Evolutionary conservation across 2,797 vertebrate genomes (phyloP).

Genomic region (Anguilla obscura): DNA sequence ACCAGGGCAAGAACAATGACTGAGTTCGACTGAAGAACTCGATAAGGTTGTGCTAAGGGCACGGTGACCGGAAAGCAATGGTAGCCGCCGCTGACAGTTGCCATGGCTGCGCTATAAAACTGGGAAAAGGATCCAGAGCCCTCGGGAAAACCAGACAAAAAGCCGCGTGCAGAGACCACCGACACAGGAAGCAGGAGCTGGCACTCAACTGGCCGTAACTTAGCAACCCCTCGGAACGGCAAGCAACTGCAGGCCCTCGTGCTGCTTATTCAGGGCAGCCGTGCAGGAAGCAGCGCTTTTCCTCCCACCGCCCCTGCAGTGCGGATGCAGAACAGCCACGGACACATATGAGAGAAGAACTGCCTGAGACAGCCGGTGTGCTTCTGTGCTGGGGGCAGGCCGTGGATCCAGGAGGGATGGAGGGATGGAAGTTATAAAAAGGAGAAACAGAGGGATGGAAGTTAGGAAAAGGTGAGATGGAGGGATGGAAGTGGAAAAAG

Average conservation of each 20-base stretch:
- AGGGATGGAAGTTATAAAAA: not conserved
- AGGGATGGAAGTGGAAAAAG: not conserved
- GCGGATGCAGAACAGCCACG: not conserved
- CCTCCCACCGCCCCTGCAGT: not conserved
- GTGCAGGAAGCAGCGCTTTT: not conserved
- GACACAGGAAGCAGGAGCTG: not conserved
- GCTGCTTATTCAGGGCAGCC: not conserved
- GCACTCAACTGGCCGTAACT: conserved; percentile 20
- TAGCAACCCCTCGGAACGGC: conserved; percentile 20
- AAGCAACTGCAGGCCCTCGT: not conserved
- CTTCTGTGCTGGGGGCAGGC: too few species aligned
- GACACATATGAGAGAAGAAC: not conserved
- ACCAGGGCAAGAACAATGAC: not conserved
- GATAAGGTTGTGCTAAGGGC: not conserved
- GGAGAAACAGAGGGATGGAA: too few species aligned
- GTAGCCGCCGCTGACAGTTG: not conserved
- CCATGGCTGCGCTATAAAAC: not conserved
- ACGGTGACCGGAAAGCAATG: not conserved
- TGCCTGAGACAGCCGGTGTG: not conserved
- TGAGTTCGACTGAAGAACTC: not conserved
- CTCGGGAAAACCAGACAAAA: not conserved
- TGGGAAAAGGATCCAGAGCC: not conserved
- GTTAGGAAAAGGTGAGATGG: not conserved
- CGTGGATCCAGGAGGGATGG: not conserved
- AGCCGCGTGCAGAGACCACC: not conserved